Percentiles rank a stretch among this genome's conserved stretches.
These are phyloP conservation scores for Rafetus swinhoei DNA, from an alignment of 2,113 vertebrate genomes.

Conservation along the genomic window DNA sequence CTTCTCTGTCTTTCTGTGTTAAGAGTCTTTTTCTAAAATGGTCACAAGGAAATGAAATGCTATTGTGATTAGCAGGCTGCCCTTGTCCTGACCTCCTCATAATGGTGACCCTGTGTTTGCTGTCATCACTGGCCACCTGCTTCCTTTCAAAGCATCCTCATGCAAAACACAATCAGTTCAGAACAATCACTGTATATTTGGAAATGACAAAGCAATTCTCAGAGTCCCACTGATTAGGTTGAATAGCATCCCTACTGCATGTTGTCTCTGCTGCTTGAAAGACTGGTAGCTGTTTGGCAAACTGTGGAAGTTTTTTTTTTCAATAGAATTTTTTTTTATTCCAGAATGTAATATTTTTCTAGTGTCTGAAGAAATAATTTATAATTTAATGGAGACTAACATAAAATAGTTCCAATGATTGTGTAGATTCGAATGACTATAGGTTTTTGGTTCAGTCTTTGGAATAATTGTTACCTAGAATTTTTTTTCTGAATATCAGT, in stretches of 20 bases:
- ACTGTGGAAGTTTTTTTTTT: slow-evolving; percentile 62
- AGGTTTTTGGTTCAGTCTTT: slow-evolving; percentile 7
- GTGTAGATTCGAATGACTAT: slow-evolving; percentile 45
- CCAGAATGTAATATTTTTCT: slow-evolving; percentile 52
- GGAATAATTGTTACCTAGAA: slow-evolving; percentile 62
- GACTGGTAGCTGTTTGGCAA: slow-evolving; percentile 62
- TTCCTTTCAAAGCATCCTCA: slow-evolving; percentile 35
- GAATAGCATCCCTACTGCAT: slow-evolving; percentile 42
- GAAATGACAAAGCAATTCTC: slow-evolving; percentile 51
- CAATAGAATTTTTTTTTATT: slow-evolving; percentile 58
- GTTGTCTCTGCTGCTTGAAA: slow-evolving; percentile 55
- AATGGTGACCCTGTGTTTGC: neutral
- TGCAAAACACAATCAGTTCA: neutral
- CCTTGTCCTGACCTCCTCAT: neutral
- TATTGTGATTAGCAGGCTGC: neutral
- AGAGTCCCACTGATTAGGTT: slow-evolving; percentile 36
- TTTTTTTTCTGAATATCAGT: slow-evolving; percentile 51
- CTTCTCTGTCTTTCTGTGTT: neutral
- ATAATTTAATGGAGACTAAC: slow-evolving; percentile 34
- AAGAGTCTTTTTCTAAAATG: neutral
- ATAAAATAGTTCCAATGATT: slow-evolving; percentile 39
- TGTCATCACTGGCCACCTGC: slow-evolving; percentile 8
- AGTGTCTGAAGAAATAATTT: slow-evolving; percentile 60
- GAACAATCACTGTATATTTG: neutral
- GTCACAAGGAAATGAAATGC: neutral